Evolutionary conservation across 2,797 vertebrate species (phyloP).

Genomic region (Acanthurus leucopareius): DNA sequence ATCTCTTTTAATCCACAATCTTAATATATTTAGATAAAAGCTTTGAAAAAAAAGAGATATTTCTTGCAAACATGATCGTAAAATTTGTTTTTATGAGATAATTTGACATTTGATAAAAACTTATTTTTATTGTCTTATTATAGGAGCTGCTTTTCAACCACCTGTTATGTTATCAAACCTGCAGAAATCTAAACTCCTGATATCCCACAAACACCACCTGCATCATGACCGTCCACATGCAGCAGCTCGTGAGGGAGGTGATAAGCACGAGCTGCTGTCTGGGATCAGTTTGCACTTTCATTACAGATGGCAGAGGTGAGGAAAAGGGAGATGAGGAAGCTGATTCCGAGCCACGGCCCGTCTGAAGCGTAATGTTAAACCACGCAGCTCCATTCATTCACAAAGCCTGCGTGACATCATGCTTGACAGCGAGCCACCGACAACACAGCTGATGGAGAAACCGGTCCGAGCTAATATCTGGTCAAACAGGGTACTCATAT

Average conservation of each 20-base stretch:
- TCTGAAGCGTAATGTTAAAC: constrained; percentile 23
- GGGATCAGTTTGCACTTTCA: constrained; percentile 67
- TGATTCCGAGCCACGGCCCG: neutral
- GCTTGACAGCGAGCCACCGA: constrained; percentile 38
- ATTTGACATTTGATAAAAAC: too few species aligned
- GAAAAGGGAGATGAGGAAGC: constrained; percentile 21
- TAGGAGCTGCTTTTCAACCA: neutral
- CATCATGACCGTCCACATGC: neutral
- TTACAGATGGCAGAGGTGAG: constrained; percentile 59
- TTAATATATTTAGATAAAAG: too few species aligned
- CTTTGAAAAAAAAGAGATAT: too few species aligned
- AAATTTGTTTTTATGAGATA: too few species aligned
- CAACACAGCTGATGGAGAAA: constrained; percentile 59
- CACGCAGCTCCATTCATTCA: constrained; percentile 25
- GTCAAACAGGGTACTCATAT: too few species aligned
- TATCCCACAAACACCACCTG: neutral
- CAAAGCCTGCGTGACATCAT: constrained; percentile 39
- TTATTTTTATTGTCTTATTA: neutral
- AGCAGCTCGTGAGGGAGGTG: too few species aligned
- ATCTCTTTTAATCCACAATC: too few species aligned
- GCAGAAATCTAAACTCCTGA: neutral
- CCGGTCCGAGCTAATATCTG: too few species aligned
- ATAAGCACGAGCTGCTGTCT: constrained; percentile 16
- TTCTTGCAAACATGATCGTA: too few species aligned
- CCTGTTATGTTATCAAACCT: too few species aligned